phyloP scores from a whole-genome alignment of 1,140 invertebrate genomes.

The Plectrocnemia conspersa region DNA sequence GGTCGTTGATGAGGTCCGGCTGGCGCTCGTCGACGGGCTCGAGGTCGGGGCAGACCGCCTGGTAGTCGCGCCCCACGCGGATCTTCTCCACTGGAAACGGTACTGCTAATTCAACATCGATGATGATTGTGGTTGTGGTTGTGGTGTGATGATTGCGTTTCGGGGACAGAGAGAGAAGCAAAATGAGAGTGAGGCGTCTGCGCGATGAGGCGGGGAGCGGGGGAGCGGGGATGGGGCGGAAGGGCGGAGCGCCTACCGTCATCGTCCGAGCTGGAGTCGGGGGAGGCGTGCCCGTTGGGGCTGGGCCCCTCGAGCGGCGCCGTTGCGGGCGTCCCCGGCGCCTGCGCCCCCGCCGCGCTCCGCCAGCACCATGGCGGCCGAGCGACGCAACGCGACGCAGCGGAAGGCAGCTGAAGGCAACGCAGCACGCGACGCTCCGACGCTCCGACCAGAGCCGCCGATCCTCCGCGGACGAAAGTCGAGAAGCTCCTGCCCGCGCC shows the following conservation, averaged over 20 bases:
- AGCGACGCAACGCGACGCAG: background rate
- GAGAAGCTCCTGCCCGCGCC: too few relatives aligned
- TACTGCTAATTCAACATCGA: conserved; percentile 46
- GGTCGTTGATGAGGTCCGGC: conserved; percentile 63
- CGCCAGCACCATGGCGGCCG: conserved; percentile 70
- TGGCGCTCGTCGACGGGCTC: conserved; percentile 57
- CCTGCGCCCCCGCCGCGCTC: conserved; percentile 72
- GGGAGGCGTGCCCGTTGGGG: conserved; percentile 76
- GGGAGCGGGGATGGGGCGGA: background rate
- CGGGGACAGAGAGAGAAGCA: conserved; percentile 47
- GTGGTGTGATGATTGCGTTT: conserved; percentile 42
- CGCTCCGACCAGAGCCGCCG: background rate
- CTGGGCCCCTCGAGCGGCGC: conserved; percentile 81
- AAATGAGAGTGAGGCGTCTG: conserved; percentile 13
- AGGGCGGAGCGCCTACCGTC: conserved; percentile 56
- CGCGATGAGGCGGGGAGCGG: background rate
- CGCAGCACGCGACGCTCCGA: background rate
- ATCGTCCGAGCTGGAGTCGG: conserved; percentile 74
- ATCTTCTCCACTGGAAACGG: conserved; percentile 84
- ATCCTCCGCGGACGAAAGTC: background rate
- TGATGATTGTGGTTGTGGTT: conserved; percentile 45
- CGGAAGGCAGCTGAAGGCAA: background rate
- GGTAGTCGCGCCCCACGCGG: conserved; percentile 88
- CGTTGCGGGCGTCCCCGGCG: conserved; percentile 73
- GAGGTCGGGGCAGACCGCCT: conserved; percentile 82